Conservation (phyloP, 2,888 invertebrate genomes). For the Caenorhabditis zanzibari region DNA sequence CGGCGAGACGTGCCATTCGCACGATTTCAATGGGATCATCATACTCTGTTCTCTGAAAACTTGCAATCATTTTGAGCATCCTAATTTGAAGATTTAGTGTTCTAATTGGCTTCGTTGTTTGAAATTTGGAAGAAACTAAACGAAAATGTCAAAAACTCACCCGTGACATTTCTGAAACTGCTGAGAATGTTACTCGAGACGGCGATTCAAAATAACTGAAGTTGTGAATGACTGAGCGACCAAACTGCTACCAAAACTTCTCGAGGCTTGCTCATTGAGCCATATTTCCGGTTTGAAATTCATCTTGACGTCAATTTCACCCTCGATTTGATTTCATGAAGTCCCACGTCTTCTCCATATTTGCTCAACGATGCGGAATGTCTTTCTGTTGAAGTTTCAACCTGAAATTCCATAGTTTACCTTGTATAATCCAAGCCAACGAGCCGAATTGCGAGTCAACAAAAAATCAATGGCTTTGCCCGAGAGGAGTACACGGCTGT, state of each 20-base stretch:
- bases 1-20: slow-evolving; percentile 79
- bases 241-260: not conserved
- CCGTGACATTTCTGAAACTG: slow-evolving; percentile 57
- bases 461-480: not conserved
- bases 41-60: slow-evolving; percentile 70
- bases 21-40: slow-evolving; percentile 81
- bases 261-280: slow-evolving; percentile 8
- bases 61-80: not conserved
- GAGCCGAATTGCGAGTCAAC: not conserved
- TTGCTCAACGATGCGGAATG: slow-evolving; percentile 2
- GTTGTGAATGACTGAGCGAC: slow-evolving; percentile 9
- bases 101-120: slow-evolving; percentile 26
- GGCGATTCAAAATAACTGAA: not conserved
- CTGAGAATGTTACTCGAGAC: not conserved
- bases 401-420: not conserved
- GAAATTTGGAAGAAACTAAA: not conserved
- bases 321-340: slow-evolving; percentile 3
- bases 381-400: not conserved
- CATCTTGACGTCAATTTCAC: slow-evolving; percentile 55
- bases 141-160: slow-evolving; percentile 22
- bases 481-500: slow-evolving; percentile 18
- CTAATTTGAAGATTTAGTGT: not conserved
- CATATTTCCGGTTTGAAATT: slow-evolving; percentile 38
- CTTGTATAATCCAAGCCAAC: not conserved
- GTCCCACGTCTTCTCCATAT: not conserved